Evolutionary conservation across 2,797 vertebrate species (phyloP).

Genomic region (Apogon talboti): DNA sequence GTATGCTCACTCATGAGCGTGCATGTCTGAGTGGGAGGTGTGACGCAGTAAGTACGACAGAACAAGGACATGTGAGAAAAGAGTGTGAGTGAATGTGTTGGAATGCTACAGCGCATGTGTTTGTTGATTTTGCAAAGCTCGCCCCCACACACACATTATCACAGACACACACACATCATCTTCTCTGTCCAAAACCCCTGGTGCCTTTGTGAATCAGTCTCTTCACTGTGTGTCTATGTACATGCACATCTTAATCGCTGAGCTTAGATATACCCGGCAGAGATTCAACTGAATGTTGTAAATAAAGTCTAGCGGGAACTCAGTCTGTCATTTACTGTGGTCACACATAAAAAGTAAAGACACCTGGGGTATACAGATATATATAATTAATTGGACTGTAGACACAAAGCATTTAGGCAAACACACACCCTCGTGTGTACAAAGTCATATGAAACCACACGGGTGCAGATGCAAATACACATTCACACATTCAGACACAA

Average conservation of each 20-base stretch:
- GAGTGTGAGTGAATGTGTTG: slow-evolving; percentile 29
- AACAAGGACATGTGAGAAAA: slow-evolving; percentile 38
- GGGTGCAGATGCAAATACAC: slow-evolving; percentile 26
- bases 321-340: slow-evolving; percentile 33
- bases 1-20: not conserved
- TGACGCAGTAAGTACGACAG: slow-evolving; percentile 44
- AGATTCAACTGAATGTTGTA: slow-evolving; percentile 64
- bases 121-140: slow-evolving; percentile 39
- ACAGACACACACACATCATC: not conserved
- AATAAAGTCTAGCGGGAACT: slow-evolving; percentile 65
- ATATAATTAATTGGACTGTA: slow-evolving; percentile 56
- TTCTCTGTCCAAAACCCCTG: slow-evolving; percentile 26
- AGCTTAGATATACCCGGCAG: slow-evolving; percentile 47
- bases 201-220: slow-evolving; percentile 57
- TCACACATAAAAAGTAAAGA: slow-evolving; percentile 4
- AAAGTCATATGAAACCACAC: slow-evolving; percentile 9
- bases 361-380: not conserved
- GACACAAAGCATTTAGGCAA: slow-evolving; percentile 54
- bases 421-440: slow-evolving; percentile 33
- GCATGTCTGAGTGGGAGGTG: slow-evolving; percentile 31
- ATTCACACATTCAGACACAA: slow-evolving; percentile 46
- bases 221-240: slow-evolving; percentile 25
- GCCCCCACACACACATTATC: not conserved
- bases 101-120: slow-evolving; percentile 31
- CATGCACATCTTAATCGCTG: slow-evolving; percentile 53